Percentiles rank a stretch among this genome's conserved stretches.
Conservation (phyloP, 2,113 vertebrate genomes). For the Trematomus loennbergii region DNA sequence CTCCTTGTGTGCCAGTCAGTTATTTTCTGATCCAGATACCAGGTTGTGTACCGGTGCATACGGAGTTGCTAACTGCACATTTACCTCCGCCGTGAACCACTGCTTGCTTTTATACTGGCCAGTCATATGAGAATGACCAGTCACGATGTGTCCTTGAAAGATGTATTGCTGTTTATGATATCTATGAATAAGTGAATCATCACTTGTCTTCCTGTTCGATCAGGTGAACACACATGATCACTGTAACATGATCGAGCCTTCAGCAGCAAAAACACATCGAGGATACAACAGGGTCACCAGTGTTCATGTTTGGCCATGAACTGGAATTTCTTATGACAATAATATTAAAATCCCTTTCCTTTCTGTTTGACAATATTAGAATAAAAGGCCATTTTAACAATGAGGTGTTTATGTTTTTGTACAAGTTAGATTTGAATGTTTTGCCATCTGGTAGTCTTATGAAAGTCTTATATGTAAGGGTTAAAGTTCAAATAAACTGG, state of each 20-base stretch:
- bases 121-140: constrained; percentile 12
- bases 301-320: constrained; percentile 70
- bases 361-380: constrained; percentile 6
- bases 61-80: constrained; percentile 14
- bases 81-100: constrained; percentile 33
- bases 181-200: constrained; percentile 1
- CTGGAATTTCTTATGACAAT: constrained; percentile 65
- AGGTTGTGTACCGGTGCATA: not conserved
- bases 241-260: constrained; percentile 45
- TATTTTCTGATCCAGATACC: constrained; percentile 7
- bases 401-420: constrained; percentile 13
- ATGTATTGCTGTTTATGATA: not conserved
- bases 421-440: constrained; percentile 26
- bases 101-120: constrained; percentile 43
- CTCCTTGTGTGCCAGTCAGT: constrained; percentile 7
- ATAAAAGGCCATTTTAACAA: constrained; percentile 30
- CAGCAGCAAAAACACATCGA: constrained; percentile 50
- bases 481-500: constrained; percentile 10
- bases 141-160: constrained; percentile 47
- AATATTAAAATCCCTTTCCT: constrained; percentile 8
- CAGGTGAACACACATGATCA: constrained; percentile 36
- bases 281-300: constrained; percentile 70
- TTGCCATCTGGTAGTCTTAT: constrained; percentile 7
- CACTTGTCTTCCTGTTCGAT: constrained; percentile 65
- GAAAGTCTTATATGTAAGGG: constrained; percentile 7